Base-by-base conservation (phyloP, 2,888 invertebrate species). In the Dendrolimus pini region DNA sequence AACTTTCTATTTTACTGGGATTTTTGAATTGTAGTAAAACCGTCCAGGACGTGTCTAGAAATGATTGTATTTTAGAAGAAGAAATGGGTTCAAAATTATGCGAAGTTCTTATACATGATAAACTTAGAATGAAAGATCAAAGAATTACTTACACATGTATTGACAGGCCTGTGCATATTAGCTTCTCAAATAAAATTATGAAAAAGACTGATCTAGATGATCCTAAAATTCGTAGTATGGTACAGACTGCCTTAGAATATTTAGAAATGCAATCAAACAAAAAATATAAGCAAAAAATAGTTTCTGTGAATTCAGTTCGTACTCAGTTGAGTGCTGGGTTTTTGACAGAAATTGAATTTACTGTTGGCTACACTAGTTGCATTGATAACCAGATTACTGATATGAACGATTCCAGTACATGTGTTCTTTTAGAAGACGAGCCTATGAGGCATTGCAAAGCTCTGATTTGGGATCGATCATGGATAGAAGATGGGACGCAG, bases 351-450 rank as follows among this genome's bases (percentile, higher is more conserved):
- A 91, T 95, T 54, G 89, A 91, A 64, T 92, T 93, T 56, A 84
- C 91, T 65, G 79, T 94, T 9, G 93, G 92, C 12, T 85, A 89
- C 54, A 92, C 93, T 2, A 83, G 85, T 59, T 93, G 94, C 65
- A 70, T 77, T 9, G 91, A 30, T 30, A 30, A 30, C 6, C 9
- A 9, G 9, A 12, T 47, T 10, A 47, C 47, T 47, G 47, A 88
- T 66, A 75, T 77, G 64, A 70, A 68, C 47, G 67, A 70, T 52
- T 59, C 70, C 13, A 69, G 69, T 41, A 65, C 63, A 56, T 87
- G 89, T 63, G 68, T 78, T 60, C 61, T 86, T 41, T 62, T 83
- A 57, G 65, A 74, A 58, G 72, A 72, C 55, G 77, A 81, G 69
- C 72, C 72, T 41, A 55, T 82, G 18, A 73, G 79, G 54, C 67